Evolutionary conservation across 2,888 invertebrate species (phyloP), one percentile per base, ranked within the genome.

Genomic region (Folsomia manolachei): DNA sequence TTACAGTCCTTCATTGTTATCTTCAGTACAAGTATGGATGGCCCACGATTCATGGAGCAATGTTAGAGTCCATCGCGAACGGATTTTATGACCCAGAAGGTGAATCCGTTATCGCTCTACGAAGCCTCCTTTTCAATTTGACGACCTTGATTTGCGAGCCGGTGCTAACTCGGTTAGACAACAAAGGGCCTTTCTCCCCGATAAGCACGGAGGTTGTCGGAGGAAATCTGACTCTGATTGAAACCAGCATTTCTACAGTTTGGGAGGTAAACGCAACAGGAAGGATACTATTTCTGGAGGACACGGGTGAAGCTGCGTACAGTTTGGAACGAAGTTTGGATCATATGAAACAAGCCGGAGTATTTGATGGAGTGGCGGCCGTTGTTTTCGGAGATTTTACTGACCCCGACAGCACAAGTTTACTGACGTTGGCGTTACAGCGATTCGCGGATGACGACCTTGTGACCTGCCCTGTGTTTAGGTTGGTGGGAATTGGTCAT

Each of bases 301-400:
- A 77, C n/a, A 66, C 71, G 9, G 70, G 69, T 9, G 75, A 71
- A 9, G 75, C 75, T 52, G 71, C 77, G 1, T 77, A 77, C 53
- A 69, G 71, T 21, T 18, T 72, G 9, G 77, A 77, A 51, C 53
- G 77, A 27, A 56, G 71, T 27, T 63, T 77, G 26, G 71, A 68
- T 23, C 77, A 77, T 51, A 39, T 77, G 69, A 70, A 65, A 39
- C 77, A 77, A 56, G 72, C 70, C 27, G 75, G 75, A 1, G 53
- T 73, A 18, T 73, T 77, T 39, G 19, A 71, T 1, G 26, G 56
- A 1, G 75, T 63, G 0, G 62, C 53, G 21, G 77, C 72, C 1
- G 71, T 75, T n/a, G 51, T 77, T 60, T 75, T 77, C 65, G 77
- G 77, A 27, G 77, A 77, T 60, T 75, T 77, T 26, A 75, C 75